Conservation (phyloP, 2,113 vertebrate species). For the Corydoras maculifer region DNA sequence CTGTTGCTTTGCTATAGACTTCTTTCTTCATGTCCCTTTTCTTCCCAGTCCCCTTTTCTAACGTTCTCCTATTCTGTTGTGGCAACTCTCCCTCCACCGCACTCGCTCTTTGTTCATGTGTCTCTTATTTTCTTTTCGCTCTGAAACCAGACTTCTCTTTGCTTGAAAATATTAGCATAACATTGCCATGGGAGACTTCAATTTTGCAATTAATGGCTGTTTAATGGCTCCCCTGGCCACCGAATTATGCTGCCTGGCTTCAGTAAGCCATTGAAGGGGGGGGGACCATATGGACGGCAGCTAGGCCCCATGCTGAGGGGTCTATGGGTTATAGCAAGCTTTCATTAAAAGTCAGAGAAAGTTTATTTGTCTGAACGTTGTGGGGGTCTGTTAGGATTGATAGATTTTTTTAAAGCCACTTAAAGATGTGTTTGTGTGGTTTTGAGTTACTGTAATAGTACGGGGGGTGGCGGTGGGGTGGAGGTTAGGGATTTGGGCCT, state of each 20-base stretch:
- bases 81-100: conserved; percentile 7
- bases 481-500: neutral
- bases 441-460: conserved; percentile 32
- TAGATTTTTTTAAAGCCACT: conserved; percentile 37
- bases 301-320: conserved; percentile 34
- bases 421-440: conserved; percentile 45
- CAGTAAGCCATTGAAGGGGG: conserved; percentile 46
- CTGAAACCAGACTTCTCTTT: conserved; percentile 25
- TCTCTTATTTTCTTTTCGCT: conserved; percentile 31
- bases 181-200: conserved; percentile 50
- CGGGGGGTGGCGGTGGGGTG: neutral
- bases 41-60: conserved; percentile 14
- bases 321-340: conserved; percentile 18
- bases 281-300: conserved; percentile 61
- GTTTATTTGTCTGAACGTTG: conserved; percentile 57
- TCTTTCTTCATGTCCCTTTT: conserved; percentile 8
- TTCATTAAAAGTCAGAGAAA: conserved; percentile 38
- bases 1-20: conserved; percentile 2
- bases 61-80: conserved; percentile 13
- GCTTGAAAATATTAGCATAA: conserved; percentile 60
- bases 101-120: conserved; percentile 17
- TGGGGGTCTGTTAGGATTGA: conserved; percentile 32
- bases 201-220: conserved; percentile 63
- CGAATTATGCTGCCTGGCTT: conserved; percentile 51
- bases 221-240: conserved; percentile 60